These are phyloP conservation scores for Melanaphis sacchari DNA, from an alignment of 1,140 invertebrate species.

Conservation along the genomic window DNA sequence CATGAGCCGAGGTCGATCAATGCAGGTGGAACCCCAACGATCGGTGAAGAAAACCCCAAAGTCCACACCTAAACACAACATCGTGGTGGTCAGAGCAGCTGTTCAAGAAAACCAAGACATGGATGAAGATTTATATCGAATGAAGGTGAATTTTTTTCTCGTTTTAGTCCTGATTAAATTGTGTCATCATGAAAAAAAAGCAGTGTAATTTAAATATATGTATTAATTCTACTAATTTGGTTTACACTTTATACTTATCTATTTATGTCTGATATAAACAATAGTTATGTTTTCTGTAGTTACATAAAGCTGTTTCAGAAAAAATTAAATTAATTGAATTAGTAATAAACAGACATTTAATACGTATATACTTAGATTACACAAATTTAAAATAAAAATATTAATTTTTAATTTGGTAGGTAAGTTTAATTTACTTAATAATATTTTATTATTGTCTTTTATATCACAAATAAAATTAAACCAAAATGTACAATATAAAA, in stretches of 20 bases:
- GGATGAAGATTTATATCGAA: conserved; percentile 19
- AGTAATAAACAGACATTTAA: not conserved
- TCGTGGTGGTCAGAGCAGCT: conserved; percentile 54
- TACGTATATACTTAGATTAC: not conserved
- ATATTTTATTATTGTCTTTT: not conserved
- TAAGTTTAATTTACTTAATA: not conserved
- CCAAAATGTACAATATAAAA: not conserved
- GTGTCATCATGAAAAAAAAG: no score
- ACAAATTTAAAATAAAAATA: not conserved
- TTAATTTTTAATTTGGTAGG: not conserved
- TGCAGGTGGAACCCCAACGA: not conserved
- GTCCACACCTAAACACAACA: conserved; percentile 42
- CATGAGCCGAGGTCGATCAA: conserved; percentile 1
- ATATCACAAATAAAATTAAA: not conserved
- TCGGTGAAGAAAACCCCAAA: not conserved
- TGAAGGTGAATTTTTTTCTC: conserved; percentile 22
- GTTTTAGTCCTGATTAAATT: no score
- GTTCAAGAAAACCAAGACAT: conserved; percentile 29
- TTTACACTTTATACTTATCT: not conserved
- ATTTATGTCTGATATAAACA: not conserved
- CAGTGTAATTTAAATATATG: no score
- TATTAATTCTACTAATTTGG: not conserved
- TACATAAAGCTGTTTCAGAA: not conserved
- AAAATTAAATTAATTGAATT: not conserved
- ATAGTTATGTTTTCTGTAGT: not conserved